Percentiles rank a stretch among this genome's conserved stretches.
Evolutionary conservation across 2,797 vertebrate species (phyloP).

Genomic region (Philypnodon macrostomus): DNA sequence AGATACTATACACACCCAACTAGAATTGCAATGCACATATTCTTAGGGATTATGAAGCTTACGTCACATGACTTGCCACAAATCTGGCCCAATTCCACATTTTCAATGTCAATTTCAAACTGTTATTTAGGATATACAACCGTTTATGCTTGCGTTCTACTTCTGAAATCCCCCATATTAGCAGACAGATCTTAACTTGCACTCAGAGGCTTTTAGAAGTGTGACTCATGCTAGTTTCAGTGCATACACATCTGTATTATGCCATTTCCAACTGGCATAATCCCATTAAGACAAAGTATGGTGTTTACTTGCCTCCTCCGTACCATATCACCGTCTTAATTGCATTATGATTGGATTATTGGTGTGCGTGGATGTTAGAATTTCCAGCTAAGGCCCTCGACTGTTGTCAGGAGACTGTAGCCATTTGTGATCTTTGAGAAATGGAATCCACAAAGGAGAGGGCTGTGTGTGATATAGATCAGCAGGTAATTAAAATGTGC

Average conservation of each 20-base stretch:
- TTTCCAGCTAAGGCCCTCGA: not conserved
- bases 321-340: conserved; percentile 1
- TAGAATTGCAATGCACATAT: too few relatives aligned
- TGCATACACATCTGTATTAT: not conserved
- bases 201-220: not conserved
- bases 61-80: too few relatives aligned
- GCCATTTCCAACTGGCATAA: not conserved
- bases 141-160: too few relatives aligned
- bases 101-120: too few relatives aligned
- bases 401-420: not conserved
- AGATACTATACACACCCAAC: too few relatives aligned
- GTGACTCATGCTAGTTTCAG: not conserved
- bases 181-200: not conserved
- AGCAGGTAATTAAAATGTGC: conserved; percentile 15
- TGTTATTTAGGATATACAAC: too few relatives aligned
- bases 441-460: conserved; percentile 6
- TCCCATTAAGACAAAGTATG: conserved; percentile 5
- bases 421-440: conserved; percentile 1
- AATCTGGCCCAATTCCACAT: too few relatives aligned
- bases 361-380: not conserved
- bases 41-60: too few relatives aligned
- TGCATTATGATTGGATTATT: conserved; percentile 9
- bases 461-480: not conserved
- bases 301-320: conserved; percentile 3
- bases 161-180: too few relatives aligned